phyloP scores from a whole-genome alignment of 2,797 vertebrate genomes.

The Discoglossus pictus region DNA sequence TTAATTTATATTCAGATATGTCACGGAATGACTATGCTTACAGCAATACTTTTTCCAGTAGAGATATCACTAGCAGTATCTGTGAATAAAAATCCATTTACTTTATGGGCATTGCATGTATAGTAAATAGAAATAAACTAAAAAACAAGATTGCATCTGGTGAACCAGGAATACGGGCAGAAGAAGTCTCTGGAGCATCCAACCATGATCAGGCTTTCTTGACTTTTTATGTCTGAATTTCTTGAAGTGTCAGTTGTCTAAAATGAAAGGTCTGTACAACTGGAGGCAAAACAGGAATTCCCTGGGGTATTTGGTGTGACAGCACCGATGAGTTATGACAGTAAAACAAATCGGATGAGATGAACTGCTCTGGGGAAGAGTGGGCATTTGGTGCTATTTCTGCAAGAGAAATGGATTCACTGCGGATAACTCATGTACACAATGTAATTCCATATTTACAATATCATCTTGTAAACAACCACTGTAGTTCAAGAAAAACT shows the following conservation, averaged over 20 bases:
- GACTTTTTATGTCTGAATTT: not conserved
- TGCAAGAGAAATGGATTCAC: not conserved
- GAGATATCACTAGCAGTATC: not conserved
- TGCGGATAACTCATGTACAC: not conserved
- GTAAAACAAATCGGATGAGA: conserved; percentile 1
- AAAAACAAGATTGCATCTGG: conserved; percentile 10
- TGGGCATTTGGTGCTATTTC: not conserved
- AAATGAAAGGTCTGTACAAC: conserved; percentile 11
- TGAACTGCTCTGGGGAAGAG: conserved; percentile 5
- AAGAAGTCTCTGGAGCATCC: conserved; percentile 8
- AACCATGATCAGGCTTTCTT: not conserved
- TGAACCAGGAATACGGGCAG: not conserved
- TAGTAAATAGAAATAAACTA: conserved; percentile 3
- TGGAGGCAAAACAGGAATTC: not conserved
- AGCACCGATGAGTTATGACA: conserved; percentile 4
- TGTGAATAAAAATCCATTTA: not conserved
- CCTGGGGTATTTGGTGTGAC: conserved; percentile 12
- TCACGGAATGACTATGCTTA: too few relatives aligned
- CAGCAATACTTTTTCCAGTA: conserved; percentile 2
- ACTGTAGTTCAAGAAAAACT: too few relatives aligned
- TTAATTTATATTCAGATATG: too few relatives aligned
- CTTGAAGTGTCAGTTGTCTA: not conserved
- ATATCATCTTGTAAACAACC: too few relatives aligned
- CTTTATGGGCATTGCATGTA: not conserved
- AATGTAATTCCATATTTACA: not conserved